Evolutionary conservation across 2,888 invertebrate species (phyloP), one percentile per base, ranked within the genome.

Genomic region (Chouioia cunea): DNA sequence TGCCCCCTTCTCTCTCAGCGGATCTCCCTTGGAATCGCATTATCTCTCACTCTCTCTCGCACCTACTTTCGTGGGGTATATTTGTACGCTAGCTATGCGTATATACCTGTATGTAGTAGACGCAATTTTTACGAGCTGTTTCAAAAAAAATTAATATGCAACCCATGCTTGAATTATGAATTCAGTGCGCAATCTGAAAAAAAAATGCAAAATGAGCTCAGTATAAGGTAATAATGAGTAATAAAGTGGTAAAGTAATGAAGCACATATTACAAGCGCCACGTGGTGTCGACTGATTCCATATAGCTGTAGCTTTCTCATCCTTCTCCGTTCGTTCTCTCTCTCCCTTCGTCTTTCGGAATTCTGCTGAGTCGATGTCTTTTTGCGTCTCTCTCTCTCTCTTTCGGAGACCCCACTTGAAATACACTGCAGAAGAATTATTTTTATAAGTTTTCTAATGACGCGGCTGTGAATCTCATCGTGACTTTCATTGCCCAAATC

Each of bases 61-160:
- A 64, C 58, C 72, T n/a, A n/a, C n/a, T 63, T 23, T 60, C 36
- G 64, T 65, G 67, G 68, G 74, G 75, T 71, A 73, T 74, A 76
- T 75, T 77, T 76, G 74, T 65, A 74, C 69, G 65, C 68, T 74
- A 76, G 75, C 75, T 74, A 75, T 75, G 71, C 70, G 83, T 82
- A 80, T 81, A 79, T 77, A 79, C 79, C 59, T 82, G 79, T 79
- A 81, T 27, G 83, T 84, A 83, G 80, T 82, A 81, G 81, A 82
- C 79, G 78, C 78, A 77, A 77, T 77, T 79, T 83, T 85, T 84
- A 85, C 82, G 84, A 84, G 80, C 81, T 80, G 80, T 81, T 80
- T 77, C 78, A 75, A 80, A 82, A n/a, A n/a, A 82, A 83, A 84
- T 84, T 81, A 84, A 82, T 81, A 82, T 60, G 44, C 23, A 62